Evolutionary conservation across 2,113 vertebrate genomes (phyloP), one percentile per base, ranked within the genome.

Genomic region (Haemorhous mexicanus): DNA sequence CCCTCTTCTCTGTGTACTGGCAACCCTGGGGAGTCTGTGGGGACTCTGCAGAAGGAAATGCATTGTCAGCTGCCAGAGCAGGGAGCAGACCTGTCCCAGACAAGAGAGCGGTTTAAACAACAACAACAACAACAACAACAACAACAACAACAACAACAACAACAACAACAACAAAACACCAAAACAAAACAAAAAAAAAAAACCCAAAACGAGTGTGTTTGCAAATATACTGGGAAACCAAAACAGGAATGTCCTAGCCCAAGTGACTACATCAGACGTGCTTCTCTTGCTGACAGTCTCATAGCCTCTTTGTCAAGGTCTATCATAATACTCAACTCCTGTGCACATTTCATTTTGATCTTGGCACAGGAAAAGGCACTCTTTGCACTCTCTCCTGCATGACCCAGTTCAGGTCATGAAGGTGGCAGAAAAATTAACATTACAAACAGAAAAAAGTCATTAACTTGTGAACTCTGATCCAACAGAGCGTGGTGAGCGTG

Each of bases 41-140:
- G 84, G 62, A 64, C 75, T 82, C 32, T 16, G 93, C 64, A 90
- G 84, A 86, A 88, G 86, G 62, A 94, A 95, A 84, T 27, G 74
- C 30, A 81, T 52, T 92, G 79, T 83, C 70, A 84, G 49, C 86
- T 90, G 80, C 49, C 86, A 85, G 66, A 84, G 32, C n/a, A 89
- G 52, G 44, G 30, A 91, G 52, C 79, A 85, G 44, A 85, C 72
- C 39, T 55, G 79, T 84, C 87, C 87, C 81, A 78, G 67, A 62
- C 3, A 8, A 92, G 35, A 69, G 5, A 49, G 59, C 64, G 79
- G 46, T 95, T 95, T 79, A 86, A 92, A 93, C 41, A 85, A 61
- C 49, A n/a, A n/a, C n/a, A n/a, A n/a, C n/a, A n/a, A n/a, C n/a
- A n/a, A n/a, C n/a, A n/a, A n/a, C n/a, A n/a, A n/a, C n/a, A n/a